phyloP scores from a whole-genome alignment of 2,797 vertebrate species.

The Betta splendens region DNA sequence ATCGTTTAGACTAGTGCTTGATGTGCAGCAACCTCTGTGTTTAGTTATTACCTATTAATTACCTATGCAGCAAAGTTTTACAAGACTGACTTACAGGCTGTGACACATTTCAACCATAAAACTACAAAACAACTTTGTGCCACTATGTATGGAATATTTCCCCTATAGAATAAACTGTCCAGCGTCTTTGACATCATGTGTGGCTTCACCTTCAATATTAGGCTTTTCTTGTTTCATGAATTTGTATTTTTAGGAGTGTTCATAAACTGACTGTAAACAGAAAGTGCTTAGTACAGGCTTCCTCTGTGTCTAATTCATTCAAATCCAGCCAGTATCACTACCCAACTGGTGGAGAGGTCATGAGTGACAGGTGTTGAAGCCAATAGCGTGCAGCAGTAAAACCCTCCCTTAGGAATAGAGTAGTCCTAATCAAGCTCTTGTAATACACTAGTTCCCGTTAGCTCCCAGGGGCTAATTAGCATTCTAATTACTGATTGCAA shows the following conservation, averaged over 20 bases:
- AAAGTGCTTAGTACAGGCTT: slow-evolving; percentile 1
- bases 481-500: slow-evolving; percentile 99
- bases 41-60: too few relatives aligned
- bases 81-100: too few relatives aligned
- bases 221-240: neutral
- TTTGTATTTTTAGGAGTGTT: neutral
- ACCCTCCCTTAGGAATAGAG: slow-evolving; percentile 83
- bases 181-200: neutral
- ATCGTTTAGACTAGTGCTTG: too few relatives aligned
- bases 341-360: slow-evolving; percentile 47
- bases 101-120: neutral
- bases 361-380: slow-evolving; percentile 69
- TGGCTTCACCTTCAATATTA: neutral
- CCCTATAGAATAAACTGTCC: neutral
- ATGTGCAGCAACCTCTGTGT: too few relatives aligned
- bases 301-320: slow-evolving; percentile 29
- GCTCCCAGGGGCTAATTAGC: slow-evolving; percentile 99
- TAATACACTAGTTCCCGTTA: slow-evolving; percentile 99
- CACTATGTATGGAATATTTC: neutral
- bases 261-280: slow-evolving; percentile 4
- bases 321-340: slow-evolving; percentile 25
- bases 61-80: too few relatives aligned
- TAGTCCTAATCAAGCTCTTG: slow-evolving; percentile 99
- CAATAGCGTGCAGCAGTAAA: slow-evolving; percentile 69
- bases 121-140: neutral